Percentiles rank a stretch among this genome's conserved stretches.
Evolutionary conservation across 2,113 vertebrate genomes (phyloP).

Genomic region (Prunella fulvescens): DNA sequence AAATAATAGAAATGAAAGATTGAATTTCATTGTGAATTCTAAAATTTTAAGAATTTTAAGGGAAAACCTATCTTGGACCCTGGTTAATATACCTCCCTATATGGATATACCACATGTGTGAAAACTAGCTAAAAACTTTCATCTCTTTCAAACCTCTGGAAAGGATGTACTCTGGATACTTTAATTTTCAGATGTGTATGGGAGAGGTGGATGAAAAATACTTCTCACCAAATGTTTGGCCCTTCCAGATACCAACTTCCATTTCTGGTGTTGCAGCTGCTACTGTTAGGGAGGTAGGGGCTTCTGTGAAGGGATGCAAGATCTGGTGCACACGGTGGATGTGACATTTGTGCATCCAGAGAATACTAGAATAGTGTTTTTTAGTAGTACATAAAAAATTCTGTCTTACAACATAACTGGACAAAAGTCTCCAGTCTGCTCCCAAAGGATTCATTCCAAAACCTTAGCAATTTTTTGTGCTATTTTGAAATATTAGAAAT

Average conservation of each 20-base stretch:
- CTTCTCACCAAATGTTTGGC: background rate
- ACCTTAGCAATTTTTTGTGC: background rate
- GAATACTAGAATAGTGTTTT: background rate
- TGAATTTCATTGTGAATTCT: background rate
- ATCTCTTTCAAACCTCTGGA: background rate
- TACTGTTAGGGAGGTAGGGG: background rate
- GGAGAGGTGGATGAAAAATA: background rate
- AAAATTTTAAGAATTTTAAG: background rate
- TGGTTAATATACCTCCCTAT: background rate
- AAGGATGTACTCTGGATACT: background rate
- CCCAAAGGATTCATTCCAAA: background rate
- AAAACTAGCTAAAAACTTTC: background rate
- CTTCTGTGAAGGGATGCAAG: background rate
- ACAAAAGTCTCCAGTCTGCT: background rate
- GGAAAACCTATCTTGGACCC: background rate
- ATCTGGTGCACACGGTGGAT: background rate
- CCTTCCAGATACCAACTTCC: background rate
- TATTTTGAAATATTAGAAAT: background rate
- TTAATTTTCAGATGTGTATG: background rate
- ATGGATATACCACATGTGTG: background rate
- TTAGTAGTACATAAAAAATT: background rate
- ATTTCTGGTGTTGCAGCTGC: background rate
- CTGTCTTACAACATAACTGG: background rate
- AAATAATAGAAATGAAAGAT: background rate
- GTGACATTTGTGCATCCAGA: background rate